A percentile compares a stretch with the other conserved stretches of the same genome.
phyloP scores from a whole-genome alignment of 1,140 invertebrate species.

The Drosophila paulistorum region DNA sequence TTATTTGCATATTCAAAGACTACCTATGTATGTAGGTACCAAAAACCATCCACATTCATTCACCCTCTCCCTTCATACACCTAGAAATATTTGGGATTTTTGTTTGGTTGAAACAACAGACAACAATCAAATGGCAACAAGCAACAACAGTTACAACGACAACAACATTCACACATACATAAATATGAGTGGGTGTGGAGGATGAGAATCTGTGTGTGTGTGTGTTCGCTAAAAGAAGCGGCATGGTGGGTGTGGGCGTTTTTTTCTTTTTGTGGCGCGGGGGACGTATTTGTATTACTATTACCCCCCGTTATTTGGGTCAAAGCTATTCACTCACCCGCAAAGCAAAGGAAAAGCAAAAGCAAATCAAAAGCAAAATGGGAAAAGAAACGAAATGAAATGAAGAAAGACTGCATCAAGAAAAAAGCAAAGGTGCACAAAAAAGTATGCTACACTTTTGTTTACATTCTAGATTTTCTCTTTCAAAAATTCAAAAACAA shows the following conservation, averaged over 20 bases:
- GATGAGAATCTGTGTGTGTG: neutral
- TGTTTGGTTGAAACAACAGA: slow-evolving; percentile 15
- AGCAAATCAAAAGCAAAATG: neutral
- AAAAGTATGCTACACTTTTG: slow-evolving; percentile 26
- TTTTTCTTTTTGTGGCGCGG: neutral
- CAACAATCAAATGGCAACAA: slow-evolving; percentile 21
- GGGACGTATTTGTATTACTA: slow-evolving; percentile 67
- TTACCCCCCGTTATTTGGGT: slow-evolving; percentile 74
- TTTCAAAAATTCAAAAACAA: neutral
- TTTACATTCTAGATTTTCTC: neutral
- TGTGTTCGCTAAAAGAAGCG: neutral
- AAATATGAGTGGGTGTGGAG: neutral
- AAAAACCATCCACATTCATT: neutral
- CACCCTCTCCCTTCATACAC: neutral
- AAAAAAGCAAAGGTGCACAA: slow-evolving; percentile 28
- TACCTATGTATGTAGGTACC: neutral
- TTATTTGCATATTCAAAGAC: neutral
- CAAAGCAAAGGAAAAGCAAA: slow-evolving; percentile 44
- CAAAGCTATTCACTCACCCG: slow-evolving; percentile 82
- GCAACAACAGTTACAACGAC: slow-evolving; percentile 9
- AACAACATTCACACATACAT: neutral
- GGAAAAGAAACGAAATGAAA: slow-evolving; percentile 47
- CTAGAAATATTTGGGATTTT: slow-evolving; percentile 1
- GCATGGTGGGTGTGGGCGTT: slow-evolving; percentile 33
- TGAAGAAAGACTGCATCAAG: slow-evolving; percentile 68